A percentile compares a stretch with the other conserved stretches of the same genome.
Evolutionary conservation across 2,113 vertebrate species (phyloP).

Genomic region (Corythaixoides concolor): DNA sequence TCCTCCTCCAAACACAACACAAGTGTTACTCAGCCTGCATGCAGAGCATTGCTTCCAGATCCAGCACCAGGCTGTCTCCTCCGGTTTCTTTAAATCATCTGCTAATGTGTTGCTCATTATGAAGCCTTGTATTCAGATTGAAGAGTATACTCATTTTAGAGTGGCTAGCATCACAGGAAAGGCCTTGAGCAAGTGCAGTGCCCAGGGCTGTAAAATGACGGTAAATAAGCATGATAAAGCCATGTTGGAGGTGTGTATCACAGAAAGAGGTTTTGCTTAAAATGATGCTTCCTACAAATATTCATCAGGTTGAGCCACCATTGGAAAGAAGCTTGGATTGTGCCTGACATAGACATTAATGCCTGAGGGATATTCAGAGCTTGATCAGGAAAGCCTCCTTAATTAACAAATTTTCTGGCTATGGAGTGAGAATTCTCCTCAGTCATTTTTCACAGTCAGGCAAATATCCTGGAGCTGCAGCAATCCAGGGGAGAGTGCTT

Average conservation of each 20-base stretch:
- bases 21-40: rapidly evolving
- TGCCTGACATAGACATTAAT: neutral
- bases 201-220: neutral
- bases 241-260: neutral
- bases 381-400: neutral
- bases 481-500: neutral
- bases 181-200: neutral
- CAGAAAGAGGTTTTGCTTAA: neutral
- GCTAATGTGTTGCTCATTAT: neutral
- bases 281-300: neutral
- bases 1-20: neutral
- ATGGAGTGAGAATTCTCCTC: neutral
- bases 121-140: neutral
- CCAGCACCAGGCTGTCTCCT: neutral
- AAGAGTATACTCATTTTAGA: neutral
- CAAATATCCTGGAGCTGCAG: neutral
- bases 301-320: neutral
- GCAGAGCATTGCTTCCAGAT: neutral
- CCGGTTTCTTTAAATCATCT: neutral
- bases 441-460: neutral
- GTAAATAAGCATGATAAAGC: neutral
- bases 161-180: neutral
- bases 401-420: neutral
- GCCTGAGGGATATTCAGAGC: neutral
- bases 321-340: neutral